Evolutionary conservation across 2,113 vertebrate species (phyloP).

Genomic region (Zeus faber): DNA sequence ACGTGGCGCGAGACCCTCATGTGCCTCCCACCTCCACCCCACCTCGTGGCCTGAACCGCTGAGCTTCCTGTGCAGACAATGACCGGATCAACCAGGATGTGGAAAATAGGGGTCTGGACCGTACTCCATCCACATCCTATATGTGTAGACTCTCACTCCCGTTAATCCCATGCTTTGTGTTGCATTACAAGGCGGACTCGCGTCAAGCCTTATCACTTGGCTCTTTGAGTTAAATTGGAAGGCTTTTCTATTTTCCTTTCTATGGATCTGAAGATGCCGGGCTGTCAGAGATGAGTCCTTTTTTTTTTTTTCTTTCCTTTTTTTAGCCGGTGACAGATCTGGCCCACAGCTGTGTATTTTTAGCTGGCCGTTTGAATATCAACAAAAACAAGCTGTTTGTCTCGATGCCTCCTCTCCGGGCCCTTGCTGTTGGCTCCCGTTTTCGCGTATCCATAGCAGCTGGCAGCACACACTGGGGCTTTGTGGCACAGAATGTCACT

Average conservation of each 20-base stretch:
- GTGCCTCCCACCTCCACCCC: neutral
- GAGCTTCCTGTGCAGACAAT: slow-evolving; percentile 13
- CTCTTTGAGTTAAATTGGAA: no score
- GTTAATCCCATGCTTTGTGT: neutral
- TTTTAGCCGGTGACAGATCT: slow-evolving; percentile 54
- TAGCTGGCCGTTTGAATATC: slow-evolving; percentile 45
- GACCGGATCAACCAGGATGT: slow-evolving; percentile 19
- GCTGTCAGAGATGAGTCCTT: slow-evolving; percentile 41
- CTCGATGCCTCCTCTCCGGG: slow-evolving; percentile 20
- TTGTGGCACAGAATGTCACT: slow-evolving; percentile 31
- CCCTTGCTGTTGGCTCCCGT: neutral
- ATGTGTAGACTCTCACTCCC: neutral
- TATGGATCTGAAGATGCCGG: slow-evolving; percentile 32
- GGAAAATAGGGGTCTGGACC: slow-evolving; percentile 5
- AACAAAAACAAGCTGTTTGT: slow-evolving; percentile 41
- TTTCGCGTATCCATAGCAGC: slow-evolving; percentile 5
- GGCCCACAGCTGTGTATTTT: slow-evolving; percentile 48
- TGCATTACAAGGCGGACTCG: neutral
- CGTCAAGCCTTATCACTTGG: no score
- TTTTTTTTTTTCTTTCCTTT: slow-evolving; percentile 28
- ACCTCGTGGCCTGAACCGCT: slow-evolving; percentile 3
- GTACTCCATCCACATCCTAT: slow-evolving; percentile 3
- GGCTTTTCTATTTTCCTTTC: no score
- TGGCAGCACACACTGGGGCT: slow-evolving; percentile 9
- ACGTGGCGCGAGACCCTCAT: neutral